A percentile compares a stretch with the other conserved stretches of the same genome.
These are phyloP conservation scores for Hypolimnas misippus DNA, from an alignment of 2,888 invertebrate species.

Conservation along the genomic window DNA sequence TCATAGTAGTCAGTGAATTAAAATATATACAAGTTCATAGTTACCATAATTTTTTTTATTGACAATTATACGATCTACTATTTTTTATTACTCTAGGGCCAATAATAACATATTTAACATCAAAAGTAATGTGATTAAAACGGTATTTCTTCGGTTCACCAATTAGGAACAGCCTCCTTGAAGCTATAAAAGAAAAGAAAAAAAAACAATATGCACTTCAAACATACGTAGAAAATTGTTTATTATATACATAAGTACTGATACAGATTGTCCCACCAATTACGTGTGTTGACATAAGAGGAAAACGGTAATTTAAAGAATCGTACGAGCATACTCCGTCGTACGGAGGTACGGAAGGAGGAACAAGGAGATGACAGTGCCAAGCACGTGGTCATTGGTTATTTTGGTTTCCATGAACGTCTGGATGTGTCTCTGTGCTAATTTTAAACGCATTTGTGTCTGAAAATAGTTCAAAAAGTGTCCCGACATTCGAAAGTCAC, in stretches of 20 bases:
- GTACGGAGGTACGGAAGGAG: slow-evolving; percentile 20
- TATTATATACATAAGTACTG: background rate
- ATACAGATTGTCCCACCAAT: background rate
- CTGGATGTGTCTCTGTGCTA: slow-evolving; percentile 46
- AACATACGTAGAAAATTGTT: too few species aligned
- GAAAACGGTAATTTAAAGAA: slow-evolving; percentile 15
- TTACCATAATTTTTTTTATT: too few species aligned
- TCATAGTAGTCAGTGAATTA: too few species aligned
- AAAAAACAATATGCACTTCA: too few species aligned
- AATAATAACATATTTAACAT: too few species aligned
- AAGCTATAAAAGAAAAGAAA: too few species aligned
- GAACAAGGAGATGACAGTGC: slow-evolving; percentile 40
- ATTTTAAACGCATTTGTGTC: slow-evolving; percentile 42
- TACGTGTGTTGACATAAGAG: background rate
- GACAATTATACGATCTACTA: too few species aligned
- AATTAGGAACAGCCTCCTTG: too few species aligned
- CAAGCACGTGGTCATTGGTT: slow-evolving; percentile 46
- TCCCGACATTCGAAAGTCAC: slow-evolving; percentile 22
- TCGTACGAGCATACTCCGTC: slow-evolving; percentile 4
- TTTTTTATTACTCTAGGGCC: too few species aligned
- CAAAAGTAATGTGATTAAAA: too few species aligned
- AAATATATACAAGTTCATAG: too few species aligned
- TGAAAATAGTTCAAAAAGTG: slow-evolving; percentile 37
- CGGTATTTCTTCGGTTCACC: too few species aligned
- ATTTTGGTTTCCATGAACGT: slow-evolving; percentile 43